Evolutionary conservation across 92 coral and sea anemone species (phyloP).

Genomic region (Paragorgia papillata): DNA sequence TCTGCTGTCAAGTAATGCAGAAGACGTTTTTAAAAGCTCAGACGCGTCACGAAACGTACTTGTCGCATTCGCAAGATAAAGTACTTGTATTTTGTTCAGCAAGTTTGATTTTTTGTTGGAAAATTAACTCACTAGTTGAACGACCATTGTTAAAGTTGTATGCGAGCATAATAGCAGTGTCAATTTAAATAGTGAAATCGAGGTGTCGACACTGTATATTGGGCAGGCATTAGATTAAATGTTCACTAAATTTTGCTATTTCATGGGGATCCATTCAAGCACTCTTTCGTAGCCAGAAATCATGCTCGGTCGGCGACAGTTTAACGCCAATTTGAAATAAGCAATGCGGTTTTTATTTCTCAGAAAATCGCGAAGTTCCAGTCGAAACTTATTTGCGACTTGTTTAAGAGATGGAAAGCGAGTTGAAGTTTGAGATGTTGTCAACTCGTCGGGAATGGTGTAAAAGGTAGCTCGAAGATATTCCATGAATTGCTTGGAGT

Average conservation of each 20-base stretch:
- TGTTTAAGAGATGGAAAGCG: conserved; percentile 22
- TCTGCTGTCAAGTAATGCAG: too few relatives aligned
- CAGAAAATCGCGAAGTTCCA: conserved; percentile 61
- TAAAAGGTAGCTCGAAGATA: conserved; percentile 66
- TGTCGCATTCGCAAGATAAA: too few relatives aligned
- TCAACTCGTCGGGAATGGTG: background rate
- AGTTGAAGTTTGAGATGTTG: conserved; percentile 6
- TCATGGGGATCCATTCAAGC: conserved; percentile 56
- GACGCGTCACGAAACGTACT: too few relatives aligned
- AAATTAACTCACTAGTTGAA: too few relatives aligned
- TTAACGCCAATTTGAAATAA: conserved; percentile 20
- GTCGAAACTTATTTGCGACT: conserved; percentile 57
- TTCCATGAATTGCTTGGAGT: conserved; percentile 47
- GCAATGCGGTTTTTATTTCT: conserved; percentile 42
- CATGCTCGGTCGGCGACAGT: conserved; percentile 42
- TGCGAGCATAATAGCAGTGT: too few relatives aligned
- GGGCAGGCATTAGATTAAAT: too few relatives aligned
- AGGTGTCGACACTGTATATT: too few relatives aligned
- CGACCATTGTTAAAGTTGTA: too few relatives aligned
- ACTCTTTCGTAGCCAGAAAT: conserved; percentile 47
- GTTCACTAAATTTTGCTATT: background rate
- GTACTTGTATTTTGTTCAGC: too few relatives aligned
- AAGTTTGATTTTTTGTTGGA: too few relatives aligned
- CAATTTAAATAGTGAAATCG: too few relatives aligned
- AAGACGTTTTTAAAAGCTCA: too few relatives aligned